Conservation (phyloP, 2,888 invertebrate species). For the Machimus rusticus region DNA sequence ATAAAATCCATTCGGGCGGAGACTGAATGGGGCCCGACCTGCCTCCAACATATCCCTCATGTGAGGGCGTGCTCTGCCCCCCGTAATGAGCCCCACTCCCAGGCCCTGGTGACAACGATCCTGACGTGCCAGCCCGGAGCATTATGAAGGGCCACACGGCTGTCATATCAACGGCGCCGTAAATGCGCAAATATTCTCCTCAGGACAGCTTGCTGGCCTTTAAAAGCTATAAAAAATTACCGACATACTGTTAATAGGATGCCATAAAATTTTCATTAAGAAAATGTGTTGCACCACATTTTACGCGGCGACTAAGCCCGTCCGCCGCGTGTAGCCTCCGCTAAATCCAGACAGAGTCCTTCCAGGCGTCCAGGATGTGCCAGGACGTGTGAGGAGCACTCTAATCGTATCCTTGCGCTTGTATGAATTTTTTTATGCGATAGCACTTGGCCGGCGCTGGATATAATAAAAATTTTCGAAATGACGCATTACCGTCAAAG, state of each 20-base stretch:
- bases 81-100: background rate
- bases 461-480: conserved; percentile 27
- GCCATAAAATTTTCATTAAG: conserved; percentile 54
- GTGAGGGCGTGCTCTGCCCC: background rate
- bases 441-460: background rate
- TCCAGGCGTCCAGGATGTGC: background rate
- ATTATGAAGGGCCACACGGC: background rate
- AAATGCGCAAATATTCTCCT: conserved; percentile 9
- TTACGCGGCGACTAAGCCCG: conserved; percentile 23
- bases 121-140: background rate
- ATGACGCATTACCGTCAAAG: conserved; percentile 33
- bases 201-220: conserved; percentile 7
- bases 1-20: background rate
- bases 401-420: background rate
- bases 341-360: background rate
- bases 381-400: background rate
- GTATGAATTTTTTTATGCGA: background rate
- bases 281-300: conserved; percentile 52
- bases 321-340: background rate
- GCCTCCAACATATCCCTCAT: background rate
- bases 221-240: conserved; percentile 35
- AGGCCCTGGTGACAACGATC: background rate
- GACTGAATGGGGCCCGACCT: background rate
- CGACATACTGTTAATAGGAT: conserved; percentile 39
- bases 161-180: conserved; percentile 24